Evolutionary conservation across 1,140 invertebrate species (phyloP), one percentile per base, ranked within the genome.

Genomic region (Drosophila lacertosa): DNA sequence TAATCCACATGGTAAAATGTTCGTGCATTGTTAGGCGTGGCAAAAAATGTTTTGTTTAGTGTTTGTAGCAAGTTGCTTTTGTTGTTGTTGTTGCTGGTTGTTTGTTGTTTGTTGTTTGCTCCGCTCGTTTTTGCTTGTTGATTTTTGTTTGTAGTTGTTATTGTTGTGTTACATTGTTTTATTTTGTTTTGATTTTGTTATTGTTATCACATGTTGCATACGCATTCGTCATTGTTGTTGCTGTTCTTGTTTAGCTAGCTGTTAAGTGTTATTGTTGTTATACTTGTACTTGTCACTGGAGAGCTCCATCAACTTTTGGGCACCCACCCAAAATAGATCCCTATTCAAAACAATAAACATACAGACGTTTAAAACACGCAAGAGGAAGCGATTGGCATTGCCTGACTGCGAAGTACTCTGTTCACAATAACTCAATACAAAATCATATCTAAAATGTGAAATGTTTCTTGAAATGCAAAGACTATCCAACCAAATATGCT

Each of bases 1-100:
- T 74, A 68, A 73, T 60, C 68, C 45, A 68, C 73, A 76, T 76
- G 58, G 73, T 76, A 76, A 76, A 76, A 73, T 73, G 73, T 73
- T 76, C 73, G 32, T 69, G 68, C 50, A 69, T 80, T 73, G 44
- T 73, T 53, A 65, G 58, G 65, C 65, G 71, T 58, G 47, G 47
- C 37, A 51, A 33, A 40, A 44, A 57, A 60, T 15, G 11, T 35
- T 16, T 54, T 35, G 20, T 58, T 39, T 62, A 39, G 33, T 50
- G 26, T 24, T 42, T 20, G 54, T 42, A 77, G 63, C 54, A 51
- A 51, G 40, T 29, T 70, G 48, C 60, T 68, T 6, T 54, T 53
- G 26, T 44, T 59, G 24, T 64, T 68, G 11, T n/a, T 15, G 13
- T 33, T 62, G 42, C 64, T 45, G 35, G 16, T 11, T 29, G 11